phyloP scores from a whole-genome alignment of 2,888 invertebrate species.

The Scaptomyza cyrtandrae region DNA sequence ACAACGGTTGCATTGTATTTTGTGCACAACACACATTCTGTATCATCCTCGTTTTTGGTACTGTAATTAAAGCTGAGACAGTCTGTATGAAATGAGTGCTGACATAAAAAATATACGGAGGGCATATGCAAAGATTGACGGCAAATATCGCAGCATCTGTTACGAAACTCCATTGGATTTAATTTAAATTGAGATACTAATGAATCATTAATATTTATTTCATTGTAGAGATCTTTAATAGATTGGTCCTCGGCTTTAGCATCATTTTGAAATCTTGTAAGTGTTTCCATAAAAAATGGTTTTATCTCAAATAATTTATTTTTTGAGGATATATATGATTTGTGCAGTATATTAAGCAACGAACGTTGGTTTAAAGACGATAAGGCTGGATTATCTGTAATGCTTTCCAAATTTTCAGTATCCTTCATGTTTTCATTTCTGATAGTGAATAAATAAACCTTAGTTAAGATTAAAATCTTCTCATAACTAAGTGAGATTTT shows the following conservation, averaged over 20 bases:
- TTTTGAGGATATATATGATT: slow-evolving; percentile 22
- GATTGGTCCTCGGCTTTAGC: slow-evolving; percentile 26
- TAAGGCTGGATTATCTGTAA: slow-evolving; percentile 26
- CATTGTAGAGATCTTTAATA: slow-evolving; percentile 33
- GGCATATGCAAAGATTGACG: slow-evolving; percentile 58
- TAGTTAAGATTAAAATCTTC: slow-evolving; percentile 46
- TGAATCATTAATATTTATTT: slow-evolving; percentile 24
- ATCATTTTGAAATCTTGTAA: slow-evolving; percentile 13
- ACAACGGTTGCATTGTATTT: slow-evolving; percentile 4
- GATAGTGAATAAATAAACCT: slow-evolving; percentile 39
- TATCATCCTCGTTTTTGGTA: slow-evolving; percentile 5
- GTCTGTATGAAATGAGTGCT: slow-evolving; percentile 74
- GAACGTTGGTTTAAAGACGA: slow-evolving; percentile 23
- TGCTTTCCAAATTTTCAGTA: neutral
- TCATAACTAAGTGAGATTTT: slow-evolving; percentile 36
- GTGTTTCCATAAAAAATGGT: slow-evolving; percentile 38
- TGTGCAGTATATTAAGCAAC: slow-evolving; percentile 48
- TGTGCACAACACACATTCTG: slow-evolving; percentile 29
- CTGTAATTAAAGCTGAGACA: slow-evolving; percentile 49
- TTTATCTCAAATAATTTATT: slow-evolving; percentile 37
- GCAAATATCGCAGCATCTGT: slow-evolving; percentile 68
- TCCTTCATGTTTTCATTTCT: slow-evolving; percentile 4
- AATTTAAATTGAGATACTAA: slow-evolving; percentile 35
- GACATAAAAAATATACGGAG: slow-evolving; percentile 68
- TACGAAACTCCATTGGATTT: slow-evolving; percentile 74